Conservation (phyloP, 2,113 vertebrate genomes). For the Hyperopisus bebe region DNA sequence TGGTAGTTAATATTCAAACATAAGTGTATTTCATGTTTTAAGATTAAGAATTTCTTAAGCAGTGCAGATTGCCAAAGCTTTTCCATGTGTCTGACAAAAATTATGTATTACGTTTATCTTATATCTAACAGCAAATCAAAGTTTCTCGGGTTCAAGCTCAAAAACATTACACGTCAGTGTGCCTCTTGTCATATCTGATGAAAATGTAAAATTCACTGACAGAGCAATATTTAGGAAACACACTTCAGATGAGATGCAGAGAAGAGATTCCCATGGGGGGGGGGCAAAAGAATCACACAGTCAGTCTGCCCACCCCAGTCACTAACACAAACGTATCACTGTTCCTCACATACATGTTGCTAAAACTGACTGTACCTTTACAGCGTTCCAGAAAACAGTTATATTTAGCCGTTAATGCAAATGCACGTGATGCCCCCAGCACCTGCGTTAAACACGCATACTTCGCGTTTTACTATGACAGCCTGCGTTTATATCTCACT, state of each 20-base stretch:
- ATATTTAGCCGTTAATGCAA: constrained; percentile 36
- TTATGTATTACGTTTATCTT: constrained; percentile 64
- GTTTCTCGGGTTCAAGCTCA: constrained; percentile 50
- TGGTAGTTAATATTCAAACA: not conserved
- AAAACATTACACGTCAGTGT: constrained; percentile 30
- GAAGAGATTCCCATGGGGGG: constrained; percentile 18
- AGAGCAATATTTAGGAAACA: not conserved
- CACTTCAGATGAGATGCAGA: constrained; percentile 22
- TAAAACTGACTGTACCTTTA: constrained; percentile 34
- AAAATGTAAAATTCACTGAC: not conserved
- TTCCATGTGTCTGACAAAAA: constrained; percentile 58
- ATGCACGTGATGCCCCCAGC: constrained; percentile 31
- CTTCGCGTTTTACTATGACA: constrained; percentile 7
- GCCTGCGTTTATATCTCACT: not conserved
- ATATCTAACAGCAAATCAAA: constrained; percentile 62
- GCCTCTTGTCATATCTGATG: not conserved
- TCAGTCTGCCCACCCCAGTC: constrained; percentile 15
- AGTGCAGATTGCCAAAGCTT: constrained; percentile 26
- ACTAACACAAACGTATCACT: constrained; percentile 1
- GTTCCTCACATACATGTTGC: constrained; percentile 20
- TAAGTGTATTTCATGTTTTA: not conserved
- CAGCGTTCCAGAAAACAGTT: constrained; percentile 25
- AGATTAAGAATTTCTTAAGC: constrained; percentile 9
- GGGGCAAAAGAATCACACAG: not conserved
- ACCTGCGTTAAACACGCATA: constrained; percentile 22